Evolutionary conservation across 2,888 invertebrate species (phyloP).

Genomic region (Drymonia ruficornis): DNA sequence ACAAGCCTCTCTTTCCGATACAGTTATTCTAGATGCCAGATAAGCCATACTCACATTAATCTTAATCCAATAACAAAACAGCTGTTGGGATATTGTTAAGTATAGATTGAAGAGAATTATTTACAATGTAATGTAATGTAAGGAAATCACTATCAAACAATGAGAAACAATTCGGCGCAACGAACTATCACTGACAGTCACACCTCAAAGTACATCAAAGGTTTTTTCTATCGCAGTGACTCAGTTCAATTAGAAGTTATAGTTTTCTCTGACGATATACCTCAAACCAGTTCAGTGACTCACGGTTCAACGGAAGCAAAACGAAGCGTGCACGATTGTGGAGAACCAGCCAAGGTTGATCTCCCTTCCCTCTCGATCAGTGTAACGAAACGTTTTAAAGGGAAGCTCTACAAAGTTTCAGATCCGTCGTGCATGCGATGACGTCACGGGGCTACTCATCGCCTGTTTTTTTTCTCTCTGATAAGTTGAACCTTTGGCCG

Average conservation of each 20-base stretch:
- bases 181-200: constrained; percentile 27
- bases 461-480: constrained; percentile 18
- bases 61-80: no score
- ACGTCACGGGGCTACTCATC: constrained; percentile 39
- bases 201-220: constrained; percentile 27
- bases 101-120: no score
- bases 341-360: constrained; percentile 49
- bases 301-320: constrained; percentile 62
- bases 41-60: no score
- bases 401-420: constrained; percentile 33
- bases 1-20: no score
- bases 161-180: constrained; percentile 29
- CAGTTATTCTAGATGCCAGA: no score
- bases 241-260: constrained; percentile 59
- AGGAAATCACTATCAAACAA: not conserved
- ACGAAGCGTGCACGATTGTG: constrained; percentile 51
- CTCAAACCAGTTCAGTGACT: constrained; percentile 60
- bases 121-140: no score
- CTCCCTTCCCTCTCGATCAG: constrained; percentile 33
- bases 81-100: no score
- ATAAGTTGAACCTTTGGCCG: constrained; percentile 38
- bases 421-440: constrained; percentile 25
- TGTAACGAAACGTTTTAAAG: constrained; percentile 14
- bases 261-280: constrained; percentile 51
- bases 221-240: constrained; percentile 37